These are phyloP conservation scores for Eilema griseolum DNA, from an alignment of 2,888 invertebrate species.

Conservation along the genomic window DNA sequence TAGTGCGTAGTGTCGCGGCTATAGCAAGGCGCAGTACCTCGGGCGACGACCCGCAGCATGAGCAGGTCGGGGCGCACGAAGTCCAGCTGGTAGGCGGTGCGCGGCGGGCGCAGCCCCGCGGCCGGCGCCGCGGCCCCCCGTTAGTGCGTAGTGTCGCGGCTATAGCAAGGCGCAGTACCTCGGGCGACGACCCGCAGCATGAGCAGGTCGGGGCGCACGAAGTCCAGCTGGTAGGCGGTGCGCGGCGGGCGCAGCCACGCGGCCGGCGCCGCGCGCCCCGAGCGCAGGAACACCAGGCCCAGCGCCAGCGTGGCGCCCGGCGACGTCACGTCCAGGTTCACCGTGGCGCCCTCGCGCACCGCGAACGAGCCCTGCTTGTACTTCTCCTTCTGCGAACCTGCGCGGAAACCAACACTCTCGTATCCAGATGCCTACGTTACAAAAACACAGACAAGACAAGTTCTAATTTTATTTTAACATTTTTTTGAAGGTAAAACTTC, in stretches of 20 bases:
- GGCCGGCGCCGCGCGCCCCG: conserved; percentile 94
- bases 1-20: too few relatives aligned
- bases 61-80: neutral
- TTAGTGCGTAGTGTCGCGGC: too few relatives aligned
- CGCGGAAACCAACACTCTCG: too few relatives aligned
- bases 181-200: conserved; percentile 93
- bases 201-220: conserved; percentile 96
- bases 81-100: neutral
- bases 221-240: conserved; percentile 96
- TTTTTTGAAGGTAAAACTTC: too few relatives aligned
- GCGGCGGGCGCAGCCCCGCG: neutral
- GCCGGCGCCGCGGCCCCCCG: too few relatives aligned
- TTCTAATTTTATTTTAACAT: too few relatives aligned
- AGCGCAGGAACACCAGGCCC: conserved; percentile 96
- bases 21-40: too few relatives aligned
- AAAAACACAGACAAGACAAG: too few relatives aligned
- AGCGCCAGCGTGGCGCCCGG: conserved; percentile 98
- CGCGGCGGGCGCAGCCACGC: conserved; percentile 96
- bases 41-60: neutral
- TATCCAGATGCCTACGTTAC: too few relatives aligned
- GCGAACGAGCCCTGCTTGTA: conserved; percentile 95
- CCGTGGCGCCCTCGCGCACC: conserved; percentile 95
- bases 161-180: too few relatives aligned
- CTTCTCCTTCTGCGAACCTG: conserved; percentile 94
- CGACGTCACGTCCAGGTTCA: conserved; percentile 98